Evolutionary conservation across 2,888 invertebrate genomes (phyloP).

Genomic region (Caenorhabditis sp.): DNA sequence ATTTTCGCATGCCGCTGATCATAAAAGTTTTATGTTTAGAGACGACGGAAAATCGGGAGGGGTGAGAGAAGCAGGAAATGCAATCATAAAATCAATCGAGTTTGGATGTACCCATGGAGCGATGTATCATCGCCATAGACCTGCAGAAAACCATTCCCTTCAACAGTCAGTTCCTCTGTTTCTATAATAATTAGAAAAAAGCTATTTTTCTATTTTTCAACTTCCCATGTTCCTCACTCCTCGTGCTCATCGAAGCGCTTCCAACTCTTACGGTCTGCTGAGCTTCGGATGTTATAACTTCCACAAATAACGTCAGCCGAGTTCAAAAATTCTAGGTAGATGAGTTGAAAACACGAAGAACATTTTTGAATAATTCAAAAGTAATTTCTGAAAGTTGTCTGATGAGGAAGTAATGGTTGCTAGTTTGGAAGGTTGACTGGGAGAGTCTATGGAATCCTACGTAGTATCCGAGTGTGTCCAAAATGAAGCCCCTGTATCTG

Average conservation of each 20-base stretch:
- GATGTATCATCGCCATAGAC: too few species aligned
- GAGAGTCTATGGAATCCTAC: too few species aligned
- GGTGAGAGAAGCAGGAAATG: background rate
- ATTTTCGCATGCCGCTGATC: constrained; percentile 36
- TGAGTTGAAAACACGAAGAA: background rate
- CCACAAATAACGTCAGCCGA: constrained; percentile 12
- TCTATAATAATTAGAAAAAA: background rate
- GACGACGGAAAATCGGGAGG: constrained; percentile 18
- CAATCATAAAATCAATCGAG: constrained; percentile 50
- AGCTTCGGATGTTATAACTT: background rate
- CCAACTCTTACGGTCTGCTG: constrained; percentile 12
- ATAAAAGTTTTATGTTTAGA: constrained; percentile 49
- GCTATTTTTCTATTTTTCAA: background rate
- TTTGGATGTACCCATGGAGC: too few species aligned
- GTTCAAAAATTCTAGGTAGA: background rate
- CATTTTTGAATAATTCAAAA: background rate
- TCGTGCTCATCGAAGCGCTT: background rate
- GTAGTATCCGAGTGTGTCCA: too few species aligned
- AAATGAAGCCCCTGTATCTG: too few species aligned
- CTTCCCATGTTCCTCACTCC: background rate
- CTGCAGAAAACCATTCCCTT: too few species aligned
- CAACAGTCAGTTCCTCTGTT: too few species aligned
- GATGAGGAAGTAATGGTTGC: too few species aligned
- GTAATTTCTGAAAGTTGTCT: background rate
- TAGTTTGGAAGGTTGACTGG: too few species aligned